Conservation (phyloP, 2,113 vertebrate genomes). For the Hystrix cristata region DNA sequence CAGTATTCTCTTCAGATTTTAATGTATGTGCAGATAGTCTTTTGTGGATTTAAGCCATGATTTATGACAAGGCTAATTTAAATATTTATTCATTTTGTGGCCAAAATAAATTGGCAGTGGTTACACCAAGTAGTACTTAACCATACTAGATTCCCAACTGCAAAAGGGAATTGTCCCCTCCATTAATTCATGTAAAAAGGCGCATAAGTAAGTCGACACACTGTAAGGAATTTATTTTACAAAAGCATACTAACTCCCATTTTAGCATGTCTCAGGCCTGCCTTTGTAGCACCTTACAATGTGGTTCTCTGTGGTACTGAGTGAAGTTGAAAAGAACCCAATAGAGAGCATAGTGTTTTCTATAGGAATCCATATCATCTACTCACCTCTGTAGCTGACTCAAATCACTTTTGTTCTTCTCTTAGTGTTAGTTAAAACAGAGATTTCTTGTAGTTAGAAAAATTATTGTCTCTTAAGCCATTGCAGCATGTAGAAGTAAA, state of each 20-base stretch:
- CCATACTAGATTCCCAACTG: background rate
- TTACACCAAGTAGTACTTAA: background rate
- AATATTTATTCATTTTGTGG: background rate
- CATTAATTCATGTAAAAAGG: background rate
- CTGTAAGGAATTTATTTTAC: background rate
- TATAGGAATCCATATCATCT: background rate
- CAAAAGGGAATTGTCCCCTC: background rate
- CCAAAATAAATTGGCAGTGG: background rate
- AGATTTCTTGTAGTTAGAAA: conserved; percentile 14
- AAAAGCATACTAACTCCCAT: background rate
- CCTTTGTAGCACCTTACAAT: background rate
- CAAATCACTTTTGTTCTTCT: background rate
- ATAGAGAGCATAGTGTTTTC: background rate
- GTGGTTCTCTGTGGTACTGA: background rate
- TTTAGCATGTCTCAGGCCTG: background rate
- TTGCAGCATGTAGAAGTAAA: background rate
- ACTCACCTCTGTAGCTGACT: background rate
- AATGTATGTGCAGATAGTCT: background rate
- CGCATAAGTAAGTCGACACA: background rate
- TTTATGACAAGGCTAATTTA: conserved; percentile 15
- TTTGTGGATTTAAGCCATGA: background rate
- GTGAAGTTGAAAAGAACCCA: background rate
- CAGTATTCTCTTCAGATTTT: background rate
- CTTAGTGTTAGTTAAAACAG: background rate
- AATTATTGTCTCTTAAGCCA: background rate